phyloP scores from a whole-genome alignment of 2,888 invertebrate genomes.

The Amblyjoppa fuscipennis region DNA sequence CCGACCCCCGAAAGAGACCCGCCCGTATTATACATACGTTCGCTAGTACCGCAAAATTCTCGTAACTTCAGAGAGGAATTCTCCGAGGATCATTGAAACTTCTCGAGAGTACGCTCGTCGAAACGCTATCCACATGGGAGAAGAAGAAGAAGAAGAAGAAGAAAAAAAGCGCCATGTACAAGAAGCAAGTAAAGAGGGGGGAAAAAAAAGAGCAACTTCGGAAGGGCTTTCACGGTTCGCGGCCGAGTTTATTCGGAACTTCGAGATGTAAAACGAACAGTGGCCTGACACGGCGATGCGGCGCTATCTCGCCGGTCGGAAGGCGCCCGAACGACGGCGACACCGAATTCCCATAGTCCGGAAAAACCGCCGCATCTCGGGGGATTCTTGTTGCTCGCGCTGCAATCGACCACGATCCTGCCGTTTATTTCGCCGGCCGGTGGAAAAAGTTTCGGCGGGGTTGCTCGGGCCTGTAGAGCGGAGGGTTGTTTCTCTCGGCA shows the following conservation, averaged over 20 bases:
- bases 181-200: not conserved
- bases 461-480: not conserved
- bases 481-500: constrained; percentile 35
- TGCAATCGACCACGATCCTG: constrained; percentile 47
- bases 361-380: constrained; percentile 19
- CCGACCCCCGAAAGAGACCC: not conserved
- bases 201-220: constrained; percentile 22
- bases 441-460: constrained; percentile 39
- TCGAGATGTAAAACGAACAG: constrained; percentile 24
- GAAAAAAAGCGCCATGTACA: constrained; percentile 6
- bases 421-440: constrained; percentile 41
- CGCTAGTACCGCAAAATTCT: constrained; percentile 16
- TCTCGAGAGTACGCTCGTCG: constrained; percentile 40
- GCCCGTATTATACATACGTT: constrained; percentile 34
- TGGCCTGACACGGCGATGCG: constrained; percentile 1
- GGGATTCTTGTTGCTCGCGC: not conserved
- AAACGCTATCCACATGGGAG: not conserved
- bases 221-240: not conserved
- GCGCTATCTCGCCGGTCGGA: not conserved
- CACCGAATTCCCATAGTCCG: constrained; percentile 34
- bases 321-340: constrained; percentile 5
- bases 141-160: no score
- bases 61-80: constrained; percentile 42
- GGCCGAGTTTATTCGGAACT: constrained; percentile 30
- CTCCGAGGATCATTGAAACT: constrained; percentile 48